Evolutionary conservation across 2,888 invertebrate species (phyloP).

Genomic region (Pecten maximus): DNA sequence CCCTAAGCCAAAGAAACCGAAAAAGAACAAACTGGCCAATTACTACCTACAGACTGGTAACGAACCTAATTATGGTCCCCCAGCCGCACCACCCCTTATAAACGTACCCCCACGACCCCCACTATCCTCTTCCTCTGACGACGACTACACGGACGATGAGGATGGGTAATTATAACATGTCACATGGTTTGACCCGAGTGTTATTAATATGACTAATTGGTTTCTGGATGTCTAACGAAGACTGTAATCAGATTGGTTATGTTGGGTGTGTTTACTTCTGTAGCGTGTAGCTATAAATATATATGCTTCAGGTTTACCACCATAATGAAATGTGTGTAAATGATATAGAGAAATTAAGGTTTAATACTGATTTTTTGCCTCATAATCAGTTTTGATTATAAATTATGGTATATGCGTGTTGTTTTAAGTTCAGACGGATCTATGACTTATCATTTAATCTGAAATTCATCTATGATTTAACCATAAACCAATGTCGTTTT

Average conservation of each 20-base stretch:
- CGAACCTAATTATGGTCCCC: background rate
- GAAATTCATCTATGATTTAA: too few relatives aligned
- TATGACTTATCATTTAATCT: too few relatives aligned
- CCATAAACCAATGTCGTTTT: too few relatives aligned
- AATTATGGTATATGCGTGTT: too few relatives aligned
- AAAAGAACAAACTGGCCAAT: conserved; percentile 17
- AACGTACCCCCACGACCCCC: background rate
- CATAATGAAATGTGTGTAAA: background rate
- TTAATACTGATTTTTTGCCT: too few relatives aligned
- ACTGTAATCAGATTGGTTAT: background rate
- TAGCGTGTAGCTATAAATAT: background rate
- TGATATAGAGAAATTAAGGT: too few relatives aligned
- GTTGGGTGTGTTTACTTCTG: background rate
- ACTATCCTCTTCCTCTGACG: background rate
- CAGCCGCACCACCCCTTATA: background rate
- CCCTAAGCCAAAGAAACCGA: background rate
- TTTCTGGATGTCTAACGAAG: background rate
- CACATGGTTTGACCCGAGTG: background rate
- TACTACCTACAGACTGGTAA: conserved; percentile 1
- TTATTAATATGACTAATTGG: background rate
- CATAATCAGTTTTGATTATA: too few relatives aligned
- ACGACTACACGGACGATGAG: background rate
- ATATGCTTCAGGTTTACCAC: background rate
- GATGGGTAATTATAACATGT: conserved; percentile 22
- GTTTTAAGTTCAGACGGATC: too few relatives aligned